These are phyloP conservation scores for Neolamprologus sp. DNA, from an alignment of 2,113 vertebrate species.

Conservation along the genomic window DNA sequence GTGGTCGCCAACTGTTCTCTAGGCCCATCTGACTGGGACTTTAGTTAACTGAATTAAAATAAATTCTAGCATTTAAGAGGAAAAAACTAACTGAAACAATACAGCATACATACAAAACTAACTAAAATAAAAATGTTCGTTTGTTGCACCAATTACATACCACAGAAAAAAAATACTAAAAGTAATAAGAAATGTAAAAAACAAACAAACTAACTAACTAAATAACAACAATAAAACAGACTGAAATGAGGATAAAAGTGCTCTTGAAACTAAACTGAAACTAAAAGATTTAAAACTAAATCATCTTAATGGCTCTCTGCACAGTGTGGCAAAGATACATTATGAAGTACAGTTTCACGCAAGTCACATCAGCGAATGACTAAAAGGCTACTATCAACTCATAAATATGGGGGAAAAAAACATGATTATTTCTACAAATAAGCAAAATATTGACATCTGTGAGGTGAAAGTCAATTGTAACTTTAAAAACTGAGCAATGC, in stretches of 20 bases:
- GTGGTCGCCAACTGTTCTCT: background rate
- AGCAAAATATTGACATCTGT: conserved; percentile 15
- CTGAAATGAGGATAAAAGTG: background rate
- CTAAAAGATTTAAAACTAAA: background rate
- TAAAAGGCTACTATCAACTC: background rate
- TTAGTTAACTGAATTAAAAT: background rate
- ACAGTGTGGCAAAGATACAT: background rate
- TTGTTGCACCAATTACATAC: background rate
- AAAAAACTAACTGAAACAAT: background rate
- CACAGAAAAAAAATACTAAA: background rate
- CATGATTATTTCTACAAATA: background rate
- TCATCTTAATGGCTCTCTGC: background rate
- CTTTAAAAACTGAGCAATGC: background rate
- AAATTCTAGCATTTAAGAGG: background rate
- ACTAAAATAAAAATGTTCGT: background rate
- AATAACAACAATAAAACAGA: background rate
- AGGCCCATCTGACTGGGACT: background rate
- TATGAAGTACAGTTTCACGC: background rate
- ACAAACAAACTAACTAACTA: fast-evolving
- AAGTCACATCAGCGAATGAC: background rate
- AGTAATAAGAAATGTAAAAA: background rate
- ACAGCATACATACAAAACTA: background rate
- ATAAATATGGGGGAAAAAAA: background rate
- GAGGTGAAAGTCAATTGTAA: background rate
- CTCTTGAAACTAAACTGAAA: background rate